phyloP scores from a whole-genome alignment of 2,113 vertebrate genomes.

The Pelobates fuscus region DNA sequence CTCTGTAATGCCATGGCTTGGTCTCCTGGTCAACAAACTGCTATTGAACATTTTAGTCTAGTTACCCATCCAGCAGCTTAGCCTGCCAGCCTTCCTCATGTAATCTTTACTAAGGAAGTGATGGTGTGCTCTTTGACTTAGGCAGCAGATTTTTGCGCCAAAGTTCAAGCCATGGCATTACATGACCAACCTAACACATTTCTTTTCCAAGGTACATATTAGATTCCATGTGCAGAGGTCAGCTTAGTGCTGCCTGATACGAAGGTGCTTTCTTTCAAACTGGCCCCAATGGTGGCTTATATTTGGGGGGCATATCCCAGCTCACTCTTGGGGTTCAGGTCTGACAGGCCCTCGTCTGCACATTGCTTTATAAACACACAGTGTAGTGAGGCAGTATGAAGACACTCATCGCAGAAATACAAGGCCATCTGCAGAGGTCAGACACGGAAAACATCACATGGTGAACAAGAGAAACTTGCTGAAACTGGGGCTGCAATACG shows the following conservation, averaged over 20 bases:
- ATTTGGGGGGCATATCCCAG: slow-evolving; percentile 57
- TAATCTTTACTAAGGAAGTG: no score
- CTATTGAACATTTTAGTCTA: no score
- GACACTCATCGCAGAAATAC: slow-evolving; percentile 64
- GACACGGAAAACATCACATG: slow-evolving; percentile 72
- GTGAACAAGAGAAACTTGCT: slow-evolving; percentile 67
- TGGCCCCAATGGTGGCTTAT: slow-evolving; percentile 48
- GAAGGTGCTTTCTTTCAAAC: no score
- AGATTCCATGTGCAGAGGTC: slow-evolving; percentile 68
- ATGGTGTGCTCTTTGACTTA: no score
- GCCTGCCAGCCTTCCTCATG: no score
- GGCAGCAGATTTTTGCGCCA: no score
- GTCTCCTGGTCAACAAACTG: slow-evolving; percentile 46
- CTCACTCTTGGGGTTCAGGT: slow-evolving; percentile 62
- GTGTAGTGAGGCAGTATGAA: slow-evolving; percentile 67
- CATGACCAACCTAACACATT: slow-evolving; percentile 74
- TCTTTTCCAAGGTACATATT: slow-evolving; percentile 73
- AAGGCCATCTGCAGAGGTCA: slow-evolving; percentile 69
- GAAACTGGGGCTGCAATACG: slow-evolving; percentile 63
- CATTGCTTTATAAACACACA: slow-evolving; percentile 72
- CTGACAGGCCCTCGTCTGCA: slow-evolving; percentile 63
- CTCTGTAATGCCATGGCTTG: slow-evolving; percentile 69
- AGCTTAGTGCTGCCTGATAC: slow-evolving; percentile 59
- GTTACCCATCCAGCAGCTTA: no score
- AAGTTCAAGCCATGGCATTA: slow-evolving; percentile 75